Evolutionary conservation across 1,140 invertebrate species (phyloP).

Genomic region (Drosophila bifasciata): DNA sequence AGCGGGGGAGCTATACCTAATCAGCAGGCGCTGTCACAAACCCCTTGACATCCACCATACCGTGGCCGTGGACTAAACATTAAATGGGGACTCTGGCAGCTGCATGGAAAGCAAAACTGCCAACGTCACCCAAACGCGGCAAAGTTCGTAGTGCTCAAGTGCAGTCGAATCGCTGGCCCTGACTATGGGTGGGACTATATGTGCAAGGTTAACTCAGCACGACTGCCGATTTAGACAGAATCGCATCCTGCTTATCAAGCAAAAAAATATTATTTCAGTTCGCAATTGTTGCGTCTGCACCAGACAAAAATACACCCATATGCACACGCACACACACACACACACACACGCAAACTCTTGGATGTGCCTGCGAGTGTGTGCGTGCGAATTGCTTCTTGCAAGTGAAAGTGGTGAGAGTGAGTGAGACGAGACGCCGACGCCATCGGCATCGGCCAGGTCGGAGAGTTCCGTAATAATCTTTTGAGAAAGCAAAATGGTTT

Average conservation of each 20-base stretch:
- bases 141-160: conserved; percentile 59
- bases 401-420: conserved; percentile 76
- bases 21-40: neutral
- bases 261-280: conserved; percentile 39
- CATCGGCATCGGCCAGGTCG: conserved; percentile 33
- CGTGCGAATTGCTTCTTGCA: conserved; percentile 42
- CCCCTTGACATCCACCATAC: neutral
- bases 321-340: conserved; percentile 17
- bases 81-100: conserved; percentile 14
- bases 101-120: conserved; percentile 58
- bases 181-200: neutral
- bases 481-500: conserved; percentile 47
- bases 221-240: conserved; percentile 4
- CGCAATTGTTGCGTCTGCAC: conserved; percentile 58
- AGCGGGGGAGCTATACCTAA: neutral
- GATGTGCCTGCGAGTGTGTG: conserved; percentile 2
- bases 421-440: conserved; percentile 29
- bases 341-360: neutral
- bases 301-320: conserved; percentile 28
- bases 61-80: too few relatives aligned
- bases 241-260: too few relatives aligned
- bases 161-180: conserved; percentile 25
- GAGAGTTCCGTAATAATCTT: conserved; percentile 67
- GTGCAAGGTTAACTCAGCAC: conserved; percentile 2
- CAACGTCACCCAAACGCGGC: conserved; percentile 83